phyloP scores from a whole-genome alignment of 2,888 invertebrate species.

The Oscheius myriophilus region DNA sequence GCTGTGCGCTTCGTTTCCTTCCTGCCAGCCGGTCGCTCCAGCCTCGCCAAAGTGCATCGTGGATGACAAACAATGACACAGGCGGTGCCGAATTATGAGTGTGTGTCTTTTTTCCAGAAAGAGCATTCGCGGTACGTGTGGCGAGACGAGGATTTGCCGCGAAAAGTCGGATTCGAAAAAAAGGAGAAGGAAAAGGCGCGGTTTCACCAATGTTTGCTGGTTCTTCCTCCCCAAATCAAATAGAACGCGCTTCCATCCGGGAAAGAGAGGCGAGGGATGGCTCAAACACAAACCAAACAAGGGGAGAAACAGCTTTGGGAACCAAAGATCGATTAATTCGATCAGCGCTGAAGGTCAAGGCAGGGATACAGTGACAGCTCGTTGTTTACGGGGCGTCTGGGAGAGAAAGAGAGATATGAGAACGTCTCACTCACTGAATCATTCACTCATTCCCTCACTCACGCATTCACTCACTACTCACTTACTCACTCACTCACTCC shows the following conservation, averaged over 20 bases:
- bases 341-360: slow-evolving; percentile 14
- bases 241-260: neutral
- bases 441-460: too few species aligned
- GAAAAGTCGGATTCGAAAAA: neutral
- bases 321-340: slow-evolving; percentile 17
- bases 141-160: too few species aligned
- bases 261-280: slow-evolving; percentile 1
- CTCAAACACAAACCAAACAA: slow-evolving; percentile 12
- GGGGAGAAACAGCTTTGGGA: neutral
- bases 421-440: too few species aligned
- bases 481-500: too few species aligned
- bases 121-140: too few species aligned
- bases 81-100: too few species aligned
- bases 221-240: neutral
- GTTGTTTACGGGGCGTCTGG: neutral
- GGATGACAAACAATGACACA: too few species aligned
- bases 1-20: too few species aligned
- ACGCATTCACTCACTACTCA: too few species aligned
- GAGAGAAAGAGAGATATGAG: neutral
- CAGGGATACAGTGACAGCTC: neutral
- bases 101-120: too few species aligned
- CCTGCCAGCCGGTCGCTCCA: too few species aligned
- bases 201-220: neutral
- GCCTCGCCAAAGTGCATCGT: too few species aligned
- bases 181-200: slow-evolving; percentile 1